Evolutionary conservation across 2,888 invertebrate species (phyloP), one percentile per base, ranked within the genome.

Genomic region (Clitarchus hookeri): DNA sequence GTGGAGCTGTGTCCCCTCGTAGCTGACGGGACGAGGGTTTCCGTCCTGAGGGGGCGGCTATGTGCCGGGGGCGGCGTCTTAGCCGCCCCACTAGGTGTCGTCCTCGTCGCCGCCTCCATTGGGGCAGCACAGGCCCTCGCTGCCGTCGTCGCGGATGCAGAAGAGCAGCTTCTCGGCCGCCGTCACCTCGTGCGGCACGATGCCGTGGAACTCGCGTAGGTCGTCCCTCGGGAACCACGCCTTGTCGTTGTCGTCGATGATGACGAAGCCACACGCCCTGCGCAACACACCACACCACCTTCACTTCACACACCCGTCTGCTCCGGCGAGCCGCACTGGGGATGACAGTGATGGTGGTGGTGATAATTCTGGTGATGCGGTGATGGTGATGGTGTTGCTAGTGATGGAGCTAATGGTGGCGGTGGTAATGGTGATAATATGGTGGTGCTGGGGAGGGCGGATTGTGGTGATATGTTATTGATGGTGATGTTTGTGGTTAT

Each of bases 201-300:
- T 96, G 86, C 97, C 97, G 90, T 98, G 97, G 91, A 97, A 97
- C 90, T 98, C 97, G 88, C 96, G 95, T 0, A 98, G 93, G 90
- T 98, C 98, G 53, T 96, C 95, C 0, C 96, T 96, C 0, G 98
- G 98, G 91, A 98, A 98, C 98, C 98, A 98, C 9, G 97, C 97
- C 88, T 97, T 96, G 90, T 97, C 97, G 87, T 97, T 96, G 90
- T 97, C 97, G 85, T 97, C 96, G 88, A 98, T 95, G 85, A 98
- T 94, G 36, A 95, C 94, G 88, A 96, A 93, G 87, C 96, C 96
- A 90, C 96, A 95, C 89, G 95, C 93, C 92, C 97, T 97, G 91
- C n/a, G n/a, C 82, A 82, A 12, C 82, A 19, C 27, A 9, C 0
- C 82, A 82, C 79, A 2, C 3, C 53, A 19, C 53, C 53, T 16